Base-by-base conservation (phyloP, 92 coral and sea anemone species). In the Palythoa caribaeorum region DNA sequence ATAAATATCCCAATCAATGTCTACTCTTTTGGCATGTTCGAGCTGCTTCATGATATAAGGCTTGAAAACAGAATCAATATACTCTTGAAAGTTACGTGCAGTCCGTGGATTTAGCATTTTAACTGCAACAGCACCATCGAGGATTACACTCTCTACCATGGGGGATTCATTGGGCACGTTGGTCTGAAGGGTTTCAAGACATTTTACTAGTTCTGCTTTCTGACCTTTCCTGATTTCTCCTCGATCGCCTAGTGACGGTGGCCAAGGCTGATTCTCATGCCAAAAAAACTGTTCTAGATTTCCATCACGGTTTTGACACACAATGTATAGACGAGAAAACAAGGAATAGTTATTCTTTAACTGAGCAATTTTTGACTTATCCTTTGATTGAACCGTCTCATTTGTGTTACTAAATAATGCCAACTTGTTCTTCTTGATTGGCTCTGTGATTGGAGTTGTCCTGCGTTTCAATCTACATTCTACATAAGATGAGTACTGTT, bases 1-100 rank as follows among this genome's bases (percentile, higher is more conserved):
- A 71, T 83, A 91, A 2, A 68, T 86, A 78, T 93, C 90, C 93
- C 93, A 90, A 8, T 85, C 66, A 20, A 88, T 76, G 69, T 93
- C 90, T 9, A 93, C 66, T 75, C 92, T 73, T 28, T 28, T 28
- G 28, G 28, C 28, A 28, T 28, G 28, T 28, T 28, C 28, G 28
- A 28, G 28, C 28, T 28, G 28, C 28, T 28, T 28, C 28, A 28
- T 28, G 28, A 28, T 28, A 28, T 28, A 28, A 28, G 28, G 28
- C 28, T 28, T 28, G 28, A 28, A 28, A 28, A 28, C 28, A 28
- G 28, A 28, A 28, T 28, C 28, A 28, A 28, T 28, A 28, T 28
- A 28, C 28, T 28, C 28, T 28, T 28, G 28, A 28, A 28, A 28
- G 28, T 28, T 28, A 28, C 28, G 28, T 28, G 0, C 28, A 28